Percentiles rank a stretch among this genome's conserved stretches.
Conservation (phyloP, 1,140 invertebrate genomes). For the Mamestra configurata region DNA sequence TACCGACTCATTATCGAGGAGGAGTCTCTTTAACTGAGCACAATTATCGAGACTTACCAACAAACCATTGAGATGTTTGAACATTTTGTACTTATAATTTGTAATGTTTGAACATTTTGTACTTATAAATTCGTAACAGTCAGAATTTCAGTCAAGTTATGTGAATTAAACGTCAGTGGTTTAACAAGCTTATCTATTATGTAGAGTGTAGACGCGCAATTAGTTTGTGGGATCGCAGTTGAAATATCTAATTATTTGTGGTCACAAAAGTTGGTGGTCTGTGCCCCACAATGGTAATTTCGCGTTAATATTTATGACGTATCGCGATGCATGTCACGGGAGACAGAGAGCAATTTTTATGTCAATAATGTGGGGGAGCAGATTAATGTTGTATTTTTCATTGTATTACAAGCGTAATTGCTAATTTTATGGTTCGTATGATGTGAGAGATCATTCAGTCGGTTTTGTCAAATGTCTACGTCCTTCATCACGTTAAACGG, state of each 20-base stretch:
- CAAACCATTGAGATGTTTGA: constrained; percentile 1
- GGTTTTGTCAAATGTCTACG: background rate
- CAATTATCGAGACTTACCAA: constrained; percentile 34
- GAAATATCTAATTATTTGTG: constrained; percentile 37
- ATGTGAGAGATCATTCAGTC: background rate
- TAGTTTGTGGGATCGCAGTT: constrained; percentile 4
- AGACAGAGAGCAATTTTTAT: constrained; percentile 45
- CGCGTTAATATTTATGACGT: constrained; percentile 57
- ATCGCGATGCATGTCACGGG: constrained; percentile 52
- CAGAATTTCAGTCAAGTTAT: constrained; percentile 9
- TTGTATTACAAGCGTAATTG: constrained; percentile 2
- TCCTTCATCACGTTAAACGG: background rate
- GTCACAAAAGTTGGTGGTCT: background rate
- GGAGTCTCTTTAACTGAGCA: background rate
- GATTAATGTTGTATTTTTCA: constrained; percentile 16
- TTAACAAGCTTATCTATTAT: constrained; percentile 24
- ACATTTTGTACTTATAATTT: background rate
- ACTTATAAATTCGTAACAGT: background rate
- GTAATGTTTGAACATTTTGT: background rate
- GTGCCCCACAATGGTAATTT: constrained; percentile 37
- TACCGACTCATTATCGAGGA: constrained; percentile 31
- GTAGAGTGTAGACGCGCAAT: constrained; percentile 20
- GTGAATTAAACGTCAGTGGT: constrained; percentile 26
- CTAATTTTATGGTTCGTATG: constrained; percentile 27
- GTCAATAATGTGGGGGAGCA: constrained; percentile 21